A percentile compares a stretch with the other conserved stretches of the same genome.
Evolutionary conservation across 2,113 vertebrate species (phyloP).

Genomic region (Pitta sordida): DNA sequence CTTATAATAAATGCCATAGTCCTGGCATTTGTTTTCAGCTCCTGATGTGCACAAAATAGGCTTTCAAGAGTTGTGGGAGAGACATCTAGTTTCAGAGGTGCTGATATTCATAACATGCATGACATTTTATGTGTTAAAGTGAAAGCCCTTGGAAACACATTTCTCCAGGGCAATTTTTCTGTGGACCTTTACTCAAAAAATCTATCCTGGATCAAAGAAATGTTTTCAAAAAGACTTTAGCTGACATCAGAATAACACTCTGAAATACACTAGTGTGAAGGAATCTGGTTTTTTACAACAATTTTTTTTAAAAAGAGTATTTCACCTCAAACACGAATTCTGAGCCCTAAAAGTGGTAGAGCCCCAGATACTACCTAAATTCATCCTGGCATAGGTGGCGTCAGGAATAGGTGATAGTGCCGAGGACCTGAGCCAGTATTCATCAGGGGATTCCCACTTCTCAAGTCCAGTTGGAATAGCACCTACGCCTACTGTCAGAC

Average conservation of each 20-base stretch:
- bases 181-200: background rate
- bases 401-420: background rate
- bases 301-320: background rate
- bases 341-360: background rate
- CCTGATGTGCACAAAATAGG: background rate
- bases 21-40: background rate
- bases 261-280: background rate
- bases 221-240: background rate
- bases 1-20: constrained; percentile 21
- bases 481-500: background rate
- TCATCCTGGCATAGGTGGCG: background rate
- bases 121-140: background rate
- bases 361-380: background rate
- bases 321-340: background rate
- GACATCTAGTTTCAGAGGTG: background rate
- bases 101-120: background rate
- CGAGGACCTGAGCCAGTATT: background rate
- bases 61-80: background rate
- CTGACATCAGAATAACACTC: background rate
- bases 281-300: fast-evolving
- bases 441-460: background rate
- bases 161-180: background rate
- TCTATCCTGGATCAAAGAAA: background rate
- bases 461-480: background rate
- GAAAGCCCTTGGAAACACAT: background rate